These are phyloP conservation scores for Acanthiza pusilla DNA, from an alignment of 2,797 vertebrate species.

Conservation along the genomic window DNA sequence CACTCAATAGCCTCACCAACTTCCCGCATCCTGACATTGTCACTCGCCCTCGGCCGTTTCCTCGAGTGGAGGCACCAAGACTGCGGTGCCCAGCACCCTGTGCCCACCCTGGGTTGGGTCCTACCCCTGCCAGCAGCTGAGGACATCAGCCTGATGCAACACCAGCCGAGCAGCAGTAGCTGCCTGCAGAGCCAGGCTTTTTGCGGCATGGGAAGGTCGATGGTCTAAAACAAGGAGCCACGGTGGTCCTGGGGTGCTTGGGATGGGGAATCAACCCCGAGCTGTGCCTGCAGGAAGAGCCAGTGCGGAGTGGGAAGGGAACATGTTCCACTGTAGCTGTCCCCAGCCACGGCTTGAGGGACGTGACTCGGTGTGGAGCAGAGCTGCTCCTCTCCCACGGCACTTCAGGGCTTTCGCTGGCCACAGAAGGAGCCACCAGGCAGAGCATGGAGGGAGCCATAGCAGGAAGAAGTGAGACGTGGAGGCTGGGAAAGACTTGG, in stretches of 20 bases:
- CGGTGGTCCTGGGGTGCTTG: rapidly evolving
- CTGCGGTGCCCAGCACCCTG: rapidly evolving
- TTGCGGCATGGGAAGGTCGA: rapidly evolving
- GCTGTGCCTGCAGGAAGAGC: neutral
- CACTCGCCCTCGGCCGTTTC: slow-evolving; percentile 34
- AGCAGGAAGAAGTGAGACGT: neutral
- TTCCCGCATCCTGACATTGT: slow-evolving; percentile 81
- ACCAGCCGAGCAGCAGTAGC: neutral
- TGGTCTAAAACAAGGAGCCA: neutral
- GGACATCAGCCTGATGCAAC: neutral
- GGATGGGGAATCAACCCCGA: neutral
- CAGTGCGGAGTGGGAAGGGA: neutral
- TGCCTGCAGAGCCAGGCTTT: neutral
- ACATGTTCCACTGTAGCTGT: rapidly evolving
- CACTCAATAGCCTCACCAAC: slow-evolving; percentile 66
- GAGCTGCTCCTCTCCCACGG: neutral
- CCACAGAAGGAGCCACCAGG: neutral
- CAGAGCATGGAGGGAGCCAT: rapidly evolving
- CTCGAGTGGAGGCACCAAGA: neutral
- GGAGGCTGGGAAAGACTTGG: neutral
- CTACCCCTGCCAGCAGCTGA: neutral
- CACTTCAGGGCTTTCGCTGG: neutral
- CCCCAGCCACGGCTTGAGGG: neutral
- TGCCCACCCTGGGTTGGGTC: neutral
- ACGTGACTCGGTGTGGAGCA: no score